Percentiles rank a stretch among this genome's conserved stretches.
phyloP scores from a whole-genome alignment of 2,888 invertebrate genomes.

The Auanema sp. region DNA sequence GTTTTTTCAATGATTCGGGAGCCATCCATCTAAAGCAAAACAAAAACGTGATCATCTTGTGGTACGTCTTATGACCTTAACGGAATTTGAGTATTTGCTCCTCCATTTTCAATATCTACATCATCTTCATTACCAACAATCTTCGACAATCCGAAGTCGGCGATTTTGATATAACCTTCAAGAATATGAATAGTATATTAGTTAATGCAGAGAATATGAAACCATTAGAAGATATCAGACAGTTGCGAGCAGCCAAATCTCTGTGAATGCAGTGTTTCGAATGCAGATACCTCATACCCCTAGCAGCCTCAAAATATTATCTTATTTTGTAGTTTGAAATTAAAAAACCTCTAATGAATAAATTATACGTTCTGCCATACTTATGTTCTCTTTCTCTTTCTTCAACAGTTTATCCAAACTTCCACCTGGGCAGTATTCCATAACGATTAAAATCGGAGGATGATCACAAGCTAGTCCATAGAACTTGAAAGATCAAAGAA shows the following conservation, averaged over 20 bases:
- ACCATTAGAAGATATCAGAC: slow-evolving; percentile 68
- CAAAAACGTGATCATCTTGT: neutral
- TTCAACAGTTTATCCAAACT: slow-evolving; percentile 34
- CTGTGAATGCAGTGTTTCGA: slow-evolving; percentile 81
- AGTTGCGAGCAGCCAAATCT: slow-evolving; percentile 83
- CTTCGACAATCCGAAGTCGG: slow-evolving; percentile 42
- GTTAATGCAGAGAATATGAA: neutral
- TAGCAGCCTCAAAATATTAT: slow-evolving; percentile 68
- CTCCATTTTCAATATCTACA: slow-evolving; percentile 10
- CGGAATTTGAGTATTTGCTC: slow-evolving; percentile 19
- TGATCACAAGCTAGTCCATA: slow-evolving; percentile 97
- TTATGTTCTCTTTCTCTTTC: slow-evolving; percentile 17
- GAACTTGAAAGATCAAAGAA: slow-evolving; percentile 69
- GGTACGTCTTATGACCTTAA: slow-evolving; percentile 2
- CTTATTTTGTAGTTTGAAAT: slow-evolving; percentile 1
- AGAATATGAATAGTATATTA: neutral
- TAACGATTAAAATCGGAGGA: slow-evolving; percentile 95
- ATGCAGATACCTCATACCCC: slow-evolving; percentile 81
- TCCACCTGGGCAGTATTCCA: slow-evolving; percentile 79
- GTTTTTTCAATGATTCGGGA: slow-evolving; percentile 40
- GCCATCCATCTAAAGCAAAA: slow-evolving; percentile 51
- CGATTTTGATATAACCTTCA: slow-evolving; percentile 29
- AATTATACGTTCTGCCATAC: slow-evolving; percentile 22
- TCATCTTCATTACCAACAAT: slow-evolving; percentile 14
- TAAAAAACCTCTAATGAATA: slow-evolving; percentile 26